Evolutionary conservation across 2,113 vertebrate species (phyloP), one percentile per base, ranked within the genome.

Genomic region (Atherinomorus stipes): DNA sequence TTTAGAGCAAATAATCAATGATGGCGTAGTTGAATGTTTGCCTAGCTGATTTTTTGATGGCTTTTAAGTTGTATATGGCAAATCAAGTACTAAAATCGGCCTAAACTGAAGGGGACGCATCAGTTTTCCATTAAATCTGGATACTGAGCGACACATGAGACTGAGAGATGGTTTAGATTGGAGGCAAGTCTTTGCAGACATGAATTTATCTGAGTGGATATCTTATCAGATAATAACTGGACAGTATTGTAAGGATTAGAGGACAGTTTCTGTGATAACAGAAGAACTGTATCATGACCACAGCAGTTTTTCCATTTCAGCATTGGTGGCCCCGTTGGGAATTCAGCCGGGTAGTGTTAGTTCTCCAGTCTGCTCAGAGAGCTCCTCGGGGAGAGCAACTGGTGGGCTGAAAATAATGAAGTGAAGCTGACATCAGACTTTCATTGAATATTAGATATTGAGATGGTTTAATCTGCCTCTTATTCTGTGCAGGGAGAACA

Each of bases 321-420:
- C 47, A 31, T 49, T 56, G 2, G 40, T 57, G 47, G 40, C 28
- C 7, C 77, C 56, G 44, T 19, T 45, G 72, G 74, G 57, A 72
- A 31, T 63, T 47, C 13, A 66, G 57, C 44, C 44, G 52, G 44
- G 44, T 18, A 47, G 40, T 62, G 50, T 71, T 67, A 12, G 50
- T 67, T 28, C 42, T 72, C 50, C 16, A 21, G 58, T 72, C 63
- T 63, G 68, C 44, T 72, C 34, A 28, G 11, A 63, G 26, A 64
- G 12, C 59, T 68, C 68, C 58, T 40, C 6, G 0, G 74, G 51
- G 74, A 81, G 28, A 72, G 49, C 42, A 67, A 11, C 67, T n/a
- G 22, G 61, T 22, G 50, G 44, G 25, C 51, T 67, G 2, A 28
- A 18, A 58, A 42, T 81, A 64, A 82, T 52, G 73, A 63, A 64